Base-by-base conservation (phyloP, 2,113 vertebrate genomes). In the Semicossyphus pulcher region DNA sequence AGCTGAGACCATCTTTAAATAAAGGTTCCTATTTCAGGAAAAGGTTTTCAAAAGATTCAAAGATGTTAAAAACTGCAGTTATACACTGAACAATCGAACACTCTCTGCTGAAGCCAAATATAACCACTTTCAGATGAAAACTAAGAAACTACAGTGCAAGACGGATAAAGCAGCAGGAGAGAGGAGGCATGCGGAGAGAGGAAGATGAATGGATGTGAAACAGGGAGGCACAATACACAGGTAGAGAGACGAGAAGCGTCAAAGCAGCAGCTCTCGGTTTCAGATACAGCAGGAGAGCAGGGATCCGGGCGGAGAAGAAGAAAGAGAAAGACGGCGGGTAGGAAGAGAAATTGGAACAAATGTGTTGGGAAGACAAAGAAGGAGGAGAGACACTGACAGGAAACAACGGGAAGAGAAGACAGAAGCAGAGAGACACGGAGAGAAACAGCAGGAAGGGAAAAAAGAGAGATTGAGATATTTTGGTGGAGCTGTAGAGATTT, bases 391-490 rank as follows among this genome's bases (percentile, higher is more conserved):
- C 8, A 25, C 10, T 42, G 47, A 48, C 18, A 42, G 41, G 8
- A 44, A 52, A 64, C 37, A 39, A 51, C 18, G 10, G 10, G 51
- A 15, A 49, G 10, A 39, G 25, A 12, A 66, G 54, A 5, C 0
- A 2, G 39, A 12, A 23, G 44, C 6, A 18, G n/a, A 51, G 23
- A 20, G 18, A 44, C 32, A 10, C 25, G 5, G 49, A 49, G 62
- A 28, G 18, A 59, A 34, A 21, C 51, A 76, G 72, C 62, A 51
- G 49, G 45, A 7, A 10, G 26, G 37, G 39, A 31, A 34, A 47
- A 58, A 2, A 41, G 16, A 56, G 9, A 20, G 11, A 62, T 41
- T 28, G 12, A 42, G n/a, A 64, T 29, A 20, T 78, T 63, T 48
- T 31, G 56, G 7, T 11, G 56, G 53, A 44, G 34, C 29, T 71